These are phyloP conservation scores for Nannoperca australis DNA, from an alignment of 2,797 vertebrate genomes.

Conservation along the genomic window DNA sequence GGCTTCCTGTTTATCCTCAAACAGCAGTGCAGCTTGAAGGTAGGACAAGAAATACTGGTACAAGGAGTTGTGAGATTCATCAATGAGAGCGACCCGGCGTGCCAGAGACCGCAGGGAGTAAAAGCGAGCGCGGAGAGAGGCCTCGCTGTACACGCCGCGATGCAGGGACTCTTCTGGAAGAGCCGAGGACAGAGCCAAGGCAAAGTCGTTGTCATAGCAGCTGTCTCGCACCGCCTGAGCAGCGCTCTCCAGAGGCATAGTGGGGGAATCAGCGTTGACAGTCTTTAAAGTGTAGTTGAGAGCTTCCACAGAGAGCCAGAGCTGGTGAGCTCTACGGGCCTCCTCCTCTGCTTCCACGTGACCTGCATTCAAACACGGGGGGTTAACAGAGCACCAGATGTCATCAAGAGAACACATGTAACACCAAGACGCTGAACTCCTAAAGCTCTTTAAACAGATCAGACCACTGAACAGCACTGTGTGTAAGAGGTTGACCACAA, in stretches of 20 bases:
- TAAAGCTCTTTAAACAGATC: background rate
- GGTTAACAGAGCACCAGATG: accelerated
- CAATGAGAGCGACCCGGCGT: constrained; percentile 92
- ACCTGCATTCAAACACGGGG: constrained; percentile 80
- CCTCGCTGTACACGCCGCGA: constrained; percentile 94
- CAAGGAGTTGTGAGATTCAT: constrained; percentile 94
- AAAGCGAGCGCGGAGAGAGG: constrained; percentile 92
- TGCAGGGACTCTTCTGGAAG: constrained; percentile 90
- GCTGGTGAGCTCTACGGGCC: constrained; percentile 92
- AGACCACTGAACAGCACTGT: background rate
- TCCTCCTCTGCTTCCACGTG: constrained; percentile 93
- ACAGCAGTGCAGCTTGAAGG: constrained; percentile 92
- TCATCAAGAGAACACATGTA: background rate
- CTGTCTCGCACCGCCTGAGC: constrained; percentile 87
- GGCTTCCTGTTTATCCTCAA: constrained; percentile 87
- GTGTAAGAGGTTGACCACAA: background rate
- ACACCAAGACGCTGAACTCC: background rate
- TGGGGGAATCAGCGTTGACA: constrained; percentile 83
- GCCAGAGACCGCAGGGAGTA: constrained; percentile 89
- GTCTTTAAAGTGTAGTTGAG: constrained; percentile 90
- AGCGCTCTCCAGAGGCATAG: constrained; percentile 86
- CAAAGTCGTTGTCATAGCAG: constrained; percentile 89
- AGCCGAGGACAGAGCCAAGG: constrained; percentile 87
- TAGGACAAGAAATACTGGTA: constrained; percentile 98
- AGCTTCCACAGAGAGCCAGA: constrained; percentile 96